A percentile compares a stretch with the other conserved stretches of the same genome.
These are phyloP conservation scores for Halictus rubicundus DNA, from an alignment of 1,140 invertebrate genomes.

Conservation along the genomic window DNA sequence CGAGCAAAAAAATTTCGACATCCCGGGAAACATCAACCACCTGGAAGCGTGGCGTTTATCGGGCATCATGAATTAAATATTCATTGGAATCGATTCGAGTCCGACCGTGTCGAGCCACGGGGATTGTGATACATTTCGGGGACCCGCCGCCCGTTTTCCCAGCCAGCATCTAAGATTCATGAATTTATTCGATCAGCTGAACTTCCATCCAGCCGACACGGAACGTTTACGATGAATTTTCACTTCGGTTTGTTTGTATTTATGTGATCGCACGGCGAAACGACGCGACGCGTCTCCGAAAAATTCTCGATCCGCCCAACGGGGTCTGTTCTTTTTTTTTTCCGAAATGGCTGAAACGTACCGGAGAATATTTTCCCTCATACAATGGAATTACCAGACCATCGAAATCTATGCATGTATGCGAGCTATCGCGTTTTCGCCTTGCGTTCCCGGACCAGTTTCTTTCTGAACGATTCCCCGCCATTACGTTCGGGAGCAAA, in stretches of 20 bases:
- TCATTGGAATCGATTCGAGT: constrained; percentile 23
- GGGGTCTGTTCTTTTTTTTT: neutral
- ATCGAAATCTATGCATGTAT: neutral
- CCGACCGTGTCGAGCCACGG: neutral
- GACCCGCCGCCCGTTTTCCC: neutral
- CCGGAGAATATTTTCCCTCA: neutral
- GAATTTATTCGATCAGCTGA: constrained; percentile 26
- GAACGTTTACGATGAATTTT: neutral
- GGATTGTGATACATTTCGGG: constrained; percentile 29
- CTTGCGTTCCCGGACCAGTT: no score
- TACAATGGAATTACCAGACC: neutral
- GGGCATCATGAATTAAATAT: constrained; percentile 20
- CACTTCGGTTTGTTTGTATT: neutral
- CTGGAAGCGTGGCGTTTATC: constrained; percentile 1
- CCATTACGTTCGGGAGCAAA: no score
- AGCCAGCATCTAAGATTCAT: constrained; percentile 31
- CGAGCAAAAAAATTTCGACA: neutral
- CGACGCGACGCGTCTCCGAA: no score
- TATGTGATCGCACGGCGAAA: no score
- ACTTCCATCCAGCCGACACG: constrained; percentile 10
- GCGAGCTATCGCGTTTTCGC: no score
- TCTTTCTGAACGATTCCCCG: no score
- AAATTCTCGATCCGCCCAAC: no score
- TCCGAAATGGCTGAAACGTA: neutral
- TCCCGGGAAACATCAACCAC: neutral